phyloP scores from a whole-genome alignment of 1,140 invertebrate genomes.

The Neuroterus valhalla region DNA sequence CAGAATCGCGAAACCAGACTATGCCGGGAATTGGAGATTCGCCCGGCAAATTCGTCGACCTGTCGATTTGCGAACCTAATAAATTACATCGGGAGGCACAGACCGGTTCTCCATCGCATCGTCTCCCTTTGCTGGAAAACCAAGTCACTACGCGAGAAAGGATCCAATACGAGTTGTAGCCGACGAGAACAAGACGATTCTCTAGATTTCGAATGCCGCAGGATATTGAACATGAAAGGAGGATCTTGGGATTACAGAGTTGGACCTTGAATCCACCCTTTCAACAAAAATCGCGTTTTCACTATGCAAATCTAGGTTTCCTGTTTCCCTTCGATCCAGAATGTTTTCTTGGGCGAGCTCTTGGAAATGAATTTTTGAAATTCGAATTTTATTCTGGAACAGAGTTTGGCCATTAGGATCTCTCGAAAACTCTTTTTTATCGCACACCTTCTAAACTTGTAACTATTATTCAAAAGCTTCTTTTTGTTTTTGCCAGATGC shows the following conservation, averaged over 20 bases:
- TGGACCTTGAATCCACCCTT: too few relatives aligned
- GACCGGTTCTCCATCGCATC: background rate
- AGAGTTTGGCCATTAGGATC: too few relatives aligned
- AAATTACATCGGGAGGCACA: constrained; percentile 42
- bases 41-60: constrained; percentile 42
- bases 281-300: too few relatives aligned
- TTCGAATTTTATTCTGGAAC: too few relatives aligned
- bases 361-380: too few relatives aligned
- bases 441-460: too few relatives aligned
- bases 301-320: too few relatives aligned
- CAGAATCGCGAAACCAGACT: background rate
- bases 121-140: background rate
- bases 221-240: constrained; percentile 14
- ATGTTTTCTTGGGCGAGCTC: too few relatives aligned
- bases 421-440: too few relatives aligned
- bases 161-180: background rate
- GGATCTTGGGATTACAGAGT: background rate
- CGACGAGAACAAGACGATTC: constrained; percentile 2
- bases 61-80: constrained; percentile 54
- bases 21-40: constrained; percentile 33
- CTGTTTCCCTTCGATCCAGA: too few relatives aligned
- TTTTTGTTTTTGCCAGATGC: too few relatives aligned
- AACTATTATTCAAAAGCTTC: too few relatives aligned
- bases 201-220: background rate
- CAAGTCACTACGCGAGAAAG: background rate